A percentile compares a stretch with the other conserved stretches of the same genome.
These are phyloP conservation scores for Andrena camellia DNA, from an alignment of 2,888 invertebrate species.

Conservation along the genomic window DNA sequence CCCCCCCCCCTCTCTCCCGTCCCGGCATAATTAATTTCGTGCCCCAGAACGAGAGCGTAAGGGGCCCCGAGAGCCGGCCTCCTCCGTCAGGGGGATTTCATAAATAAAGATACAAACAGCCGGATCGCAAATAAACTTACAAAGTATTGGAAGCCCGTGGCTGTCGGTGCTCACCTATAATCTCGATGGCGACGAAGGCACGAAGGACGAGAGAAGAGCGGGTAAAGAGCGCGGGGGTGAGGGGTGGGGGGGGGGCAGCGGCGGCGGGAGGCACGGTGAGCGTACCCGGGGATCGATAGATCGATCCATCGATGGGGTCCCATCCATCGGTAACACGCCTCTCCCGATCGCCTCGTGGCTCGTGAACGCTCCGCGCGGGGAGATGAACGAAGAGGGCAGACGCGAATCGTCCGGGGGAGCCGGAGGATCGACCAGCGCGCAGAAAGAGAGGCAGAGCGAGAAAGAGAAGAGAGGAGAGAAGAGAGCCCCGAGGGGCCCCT, in stretches of 20 bases:
- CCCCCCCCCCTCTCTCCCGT: too few relatives aligned
- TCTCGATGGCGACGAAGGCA: conserved; percentile 63
- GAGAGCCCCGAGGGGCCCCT: conserved; percentile 67
- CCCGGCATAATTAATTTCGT: conserved; percentile 47
- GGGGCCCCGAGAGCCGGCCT: not conserved
- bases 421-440: conserved; percentile 28
- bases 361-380: conserved; percentile 54
- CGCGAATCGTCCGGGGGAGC: conserved; percentile 31
- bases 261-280: conserved; percentile 13
- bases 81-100: conserved; percentile 40
- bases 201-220: conserved; percentile 39
- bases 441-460: conserved; percentile 29
- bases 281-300: conserved; percentile 64
- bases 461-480: conserved; percentile 20
- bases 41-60: not conserved
- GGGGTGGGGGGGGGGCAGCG: not conserved
- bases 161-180: conserved; percentile 63
- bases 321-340: conserved; percentile 77
- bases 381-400: conserved; percentile 48
- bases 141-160: conserved; percentile 64
- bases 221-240: conserved; percentile 33
- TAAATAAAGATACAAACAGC: conserved; percentile 65
- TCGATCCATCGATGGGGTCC: conserved; percentile 73
- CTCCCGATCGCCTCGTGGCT: conserved; percentile 73
- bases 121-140: conserved; percentile 63